These are phyloP conservation scores for Rotaria sp. DNA, from an alignment of 2,888 invertebrate genomes.

Conservation along the genomic window DNA sequence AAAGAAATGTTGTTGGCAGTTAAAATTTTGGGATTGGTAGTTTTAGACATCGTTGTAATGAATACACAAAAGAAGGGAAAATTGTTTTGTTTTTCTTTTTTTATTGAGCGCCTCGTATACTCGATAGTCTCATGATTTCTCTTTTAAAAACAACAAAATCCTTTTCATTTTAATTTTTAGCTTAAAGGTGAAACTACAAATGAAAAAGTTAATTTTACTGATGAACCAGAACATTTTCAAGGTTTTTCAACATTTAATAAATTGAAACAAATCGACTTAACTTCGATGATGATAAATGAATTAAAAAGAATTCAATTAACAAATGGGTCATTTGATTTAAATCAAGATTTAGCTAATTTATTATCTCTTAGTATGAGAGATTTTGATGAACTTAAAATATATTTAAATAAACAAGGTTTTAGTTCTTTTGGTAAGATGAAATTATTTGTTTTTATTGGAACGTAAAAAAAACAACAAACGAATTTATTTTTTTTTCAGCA, in stretches of 20 bases:
- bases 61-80: too few relatives aligned
- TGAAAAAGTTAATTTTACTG: not conserved
- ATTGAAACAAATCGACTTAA: not conserved
- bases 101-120: too few relatives aligned
- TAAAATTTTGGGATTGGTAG: too few relatives aligned
- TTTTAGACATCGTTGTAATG: too few relatives aligned
- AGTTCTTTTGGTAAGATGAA: conserved; percentile 17
- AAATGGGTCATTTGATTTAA: not conserved
- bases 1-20: too few relatives aligned
- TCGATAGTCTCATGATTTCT: too few relatives aligned
- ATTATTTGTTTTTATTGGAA: too few relatives aligned
- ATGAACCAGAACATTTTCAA: not conserved
- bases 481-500: not conserved
- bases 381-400: not conserved
- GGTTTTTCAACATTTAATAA: not conserved
- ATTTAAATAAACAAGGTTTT: not conserved
- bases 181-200: not conserved
- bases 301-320: not conserved
- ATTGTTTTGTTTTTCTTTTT: too few relatives aligned
- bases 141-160: too few relatives aligned
- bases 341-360: not conserved
- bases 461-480: not conserved
- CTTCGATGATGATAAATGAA: not conserved
- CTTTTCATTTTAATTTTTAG: not conserved
- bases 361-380: not conserved